Evolutionary conservation across 2,113 vertebrate species (phyloP), one percentile per base, ranked within the genome.

Genomic region (Varanus salvator): DNA sequence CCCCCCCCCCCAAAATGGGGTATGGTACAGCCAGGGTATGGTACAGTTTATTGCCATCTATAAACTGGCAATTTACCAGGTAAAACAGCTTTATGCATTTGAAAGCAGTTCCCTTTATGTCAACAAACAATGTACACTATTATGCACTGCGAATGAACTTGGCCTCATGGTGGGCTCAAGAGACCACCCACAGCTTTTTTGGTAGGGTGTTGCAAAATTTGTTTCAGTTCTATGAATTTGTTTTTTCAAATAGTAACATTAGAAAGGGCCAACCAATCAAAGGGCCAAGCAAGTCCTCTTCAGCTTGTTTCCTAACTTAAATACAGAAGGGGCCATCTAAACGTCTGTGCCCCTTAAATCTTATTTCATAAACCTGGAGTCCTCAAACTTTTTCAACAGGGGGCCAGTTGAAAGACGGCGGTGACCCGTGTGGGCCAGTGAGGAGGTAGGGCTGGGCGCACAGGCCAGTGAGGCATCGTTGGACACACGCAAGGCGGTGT

Each of bases 191-290:
- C 27, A 19, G 4, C 8, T 54, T 50, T 29, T 9, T n/a, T n/a
- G 81, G 31, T n/a, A 38, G 23, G 50, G 66, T 29, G 15, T 34
- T 14, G 77, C 31, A 81, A 72, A 81, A 25, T 38, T 50, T n/a
- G 38, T 52, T 78, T 50, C 50, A 84, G 50, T 66, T 5, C 44
- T 69, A 4, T 27, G 57, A 44, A 50, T 84, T 48, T 66, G 19
- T 89, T 84, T 75, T 71, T 25, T 83, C 75, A 82, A 81, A 82
- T 80, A 71, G 38, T 75, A 74, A 44, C 23, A 76, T 23, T 34
- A 6, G 27, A 48, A 76, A 50, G 60, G 44, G 5, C 66, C 27
- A 19, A 71, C 21, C 17, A 80, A 69, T 12, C 34, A 31, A 74
- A 74, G 21, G 44, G 4, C 9, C 69, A 74, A 34, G 31, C 17